Base-by-base conservation (phyloP, 1,140 invertebrate species). In the Mizuhopecten yessoensis region DNA sequence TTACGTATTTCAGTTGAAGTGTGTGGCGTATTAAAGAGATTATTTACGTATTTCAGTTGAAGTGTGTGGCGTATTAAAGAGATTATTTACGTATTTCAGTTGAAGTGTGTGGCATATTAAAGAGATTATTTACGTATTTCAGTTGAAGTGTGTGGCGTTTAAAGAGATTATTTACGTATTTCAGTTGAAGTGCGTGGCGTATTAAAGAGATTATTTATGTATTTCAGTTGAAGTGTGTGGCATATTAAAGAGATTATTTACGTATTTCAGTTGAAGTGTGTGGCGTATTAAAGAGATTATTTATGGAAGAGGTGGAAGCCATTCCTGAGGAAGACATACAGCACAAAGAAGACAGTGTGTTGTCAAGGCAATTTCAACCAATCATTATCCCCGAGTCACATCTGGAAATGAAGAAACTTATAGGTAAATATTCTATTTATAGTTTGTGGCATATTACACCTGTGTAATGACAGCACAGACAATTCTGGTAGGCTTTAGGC, bases 231-330 rank as follows among this genome's bases (percentile, higher is more conserved):
- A 20, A 20, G 20, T 9, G 20, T 49, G 45, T 13, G 20, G 20
- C 20, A 2, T 23, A 17, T 13, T 2, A 13, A 49, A 15, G 20
- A 49, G 20, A 1, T 49, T 39, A 17, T n/a, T n/a, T n/a, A n/a
- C n/a, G 34, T 34, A 88, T 88, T 36, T 90, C 39, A 87, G 36
- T n/a, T 87, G 90, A 90, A 36, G 34, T 87, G 17, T 86, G 86
- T 57, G 87, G 86, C 75, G 87, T 88, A 13, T 90, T 90, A 45
- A 90, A 86, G 33, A 87, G 87, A 75, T 87, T 90, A 17, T 90
- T 90, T 88, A 86, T 90, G 87, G 90, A 90, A 33, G 90, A 90
- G 33, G 88, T 36, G 23, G 57, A 75, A 75, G n/a, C n/a, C 20
- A 90, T 90, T 33, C 57, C 34, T 7, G 90, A 90, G 42, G 90